Evolutionary conservation across 2,113 vertebrate genomes (phyloP).

Genomic region (Urocitellus parryii): DNA sequence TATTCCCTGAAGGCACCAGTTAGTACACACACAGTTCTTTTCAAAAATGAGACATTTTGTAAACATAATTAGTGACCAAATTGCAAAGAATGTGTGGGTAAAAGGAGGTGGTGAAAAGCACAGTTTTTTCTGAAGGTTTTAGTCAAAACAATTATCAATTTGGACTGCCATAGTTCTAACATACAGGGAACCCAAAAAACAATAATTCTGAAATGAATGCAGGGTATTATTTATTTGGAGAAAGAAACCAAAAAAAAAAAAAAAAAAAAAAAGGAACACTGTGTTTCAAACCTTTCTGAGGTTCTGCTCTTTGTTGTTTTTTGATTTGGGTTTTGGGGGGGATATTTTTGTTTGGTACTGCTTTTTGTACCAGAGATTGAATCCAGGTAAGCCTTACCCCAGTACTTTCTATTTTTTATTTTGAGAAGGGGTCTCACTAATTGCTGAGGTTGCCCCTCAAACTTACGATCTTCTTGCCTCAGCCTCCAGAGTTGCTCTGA

Average conservation of each 20-base stretch:
- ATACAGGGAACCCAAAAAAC: slow-evolving; percentile 45
- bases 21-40: slow-evolving; percentile 88
- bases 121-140: slow-evolving; percentile 77
- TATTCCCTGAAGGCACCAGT: slow-evolving; percentile 89
- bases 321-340: not conserved
- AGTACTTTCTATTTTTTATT: too few species aligned
- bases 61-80: slow-evolving; percentile 95
- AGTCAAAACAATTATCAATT: slow-evolving; percentile 69
- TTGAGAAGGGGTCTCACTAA: too few species aligned
- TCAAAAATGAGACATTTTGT: slow-evolving; percentile 94
- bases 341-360: too few species aligned
- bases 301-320: not conserved
- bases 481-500: too few species aligned
- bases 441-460: too few species aligned
- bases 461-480: too few species aligned
- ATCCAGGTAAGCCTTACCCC: too few species aligned
- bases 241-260: not conserved
- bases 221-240: not conserved
- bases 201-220: not conserved
- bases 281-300: not conserved
- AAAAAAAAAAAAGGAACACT: not conserved
- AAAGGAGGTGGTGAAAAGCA: slow-evolving; percentile 76
- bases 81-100: slow-evolving; percentile 84
- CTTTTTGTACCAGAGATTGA: too few species aligned
- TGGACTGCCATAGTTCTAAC: slow-evolving; percentile 72